These are phyloP conservation scores for Phaetusa simplex DNA, from an alignment of 2,113 vertebrate genomes.

Conservation along the genomic window DNA sequence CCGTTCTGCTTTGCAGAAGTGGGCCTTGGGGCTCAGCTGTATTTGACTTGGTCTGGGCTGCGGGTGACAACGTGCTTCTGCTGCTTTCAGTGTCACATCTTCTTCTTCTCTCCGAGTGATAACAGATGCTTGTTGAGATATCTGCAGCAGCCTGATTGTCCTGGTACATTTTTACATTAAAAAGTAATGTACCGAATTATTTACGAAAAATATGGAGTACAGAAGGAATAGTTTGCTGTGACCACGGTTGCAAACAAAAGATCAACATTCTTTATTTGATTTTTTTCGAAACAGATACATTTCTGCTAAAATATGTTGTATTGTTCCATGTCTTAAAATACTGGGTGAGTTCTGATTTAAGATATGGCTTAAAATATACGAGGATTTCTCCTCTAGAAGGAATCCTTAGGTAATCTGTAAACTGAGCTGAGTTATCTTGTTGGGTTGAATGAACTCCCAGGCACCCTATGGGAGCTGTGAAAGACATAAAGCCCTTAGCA, in stretches of 20 bases:
- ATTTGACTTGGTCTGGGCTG: not conserved
- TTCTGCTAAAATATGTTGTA: not conserved
- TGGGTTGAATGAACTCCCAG: not conserved
- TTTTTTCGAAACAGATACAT: not conserved
- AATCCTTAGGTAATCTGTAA: not conserved
- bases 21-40: not conserved
- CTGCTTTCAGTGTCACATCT: not conserved
- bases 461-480: not conserved
- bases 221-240: not conserved
- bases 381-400: not conserved
- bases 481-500: not conserved
- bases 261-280: not conserved
- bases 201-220: not conserved
- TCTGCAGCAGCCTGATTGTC: not conserved
- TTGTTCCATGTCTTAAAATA: not conserved
- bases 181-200: not conserved
- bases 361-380: not conserved
- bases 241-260: not conserved
- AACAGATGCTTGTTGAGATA: not conserved
- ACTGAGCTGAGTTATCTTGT: not conserved
- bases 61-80: not conserved
- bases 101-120: not conserved
- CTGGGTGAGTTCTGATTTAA: not conserved
- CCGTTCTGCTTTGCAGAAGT: not conserved
- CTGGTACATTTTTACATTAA: not conserved